These are phyloP conservation scores for Galago senegalensis DNA, from an alignment of 2,797 vertebrate species.

Conservation along the genomic window DNA sequence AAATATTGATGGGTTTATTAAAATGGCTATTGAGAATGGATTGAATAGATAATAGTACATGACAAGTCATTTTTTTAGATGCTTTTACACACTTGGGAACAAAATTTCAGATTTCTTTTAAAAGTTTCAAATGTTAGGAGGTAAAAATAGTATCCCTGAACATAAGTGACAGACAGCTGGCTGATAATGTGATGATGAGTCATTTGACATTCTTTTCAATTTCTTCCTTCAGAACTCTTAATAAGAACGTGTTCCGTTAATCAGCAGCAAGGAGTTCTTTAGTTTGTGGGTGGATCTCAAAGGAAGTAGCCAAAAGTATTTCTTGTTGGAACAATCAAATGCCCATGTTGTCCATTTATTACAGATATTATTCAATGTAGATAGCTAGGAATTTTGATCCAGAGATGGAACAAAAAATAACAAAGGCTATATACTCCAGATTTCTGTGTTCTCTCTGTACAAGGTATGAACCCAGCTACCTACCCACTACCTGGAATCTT, in stretches of 20 bases:
- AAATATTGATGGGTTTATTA: slow-evolving; percentile 47
- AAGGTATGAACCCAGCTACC: neutral
- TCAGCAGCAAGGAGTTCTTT: slow-evolving; percentile 39
- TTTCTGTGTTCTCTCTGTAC: neutral
- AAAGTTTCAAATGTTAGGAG: slow-evolving; percentile 74
- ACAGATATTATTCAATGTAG: neutral
- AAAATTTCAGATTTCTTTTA: slow-evolving; percentile 61
- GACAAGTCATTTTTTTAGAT: slow-evolving; percentile 20
- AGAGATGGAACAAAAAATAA: neutral
- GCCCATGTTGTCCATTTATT: neutral
- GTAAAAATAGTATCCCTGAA: slow-evolving; percentile 74
- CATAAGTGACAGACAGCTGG: slow-evolving; percentile 77
- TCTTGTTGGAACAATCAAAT: slow-evolving; percentile 24
- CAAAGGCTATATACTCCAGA: neutral
- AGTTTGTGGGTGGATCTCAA: slow-evolving; percentile 29
- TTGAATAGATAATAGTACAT: neutral
- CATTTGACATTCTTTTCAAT: slow-evolving; percentile 73
- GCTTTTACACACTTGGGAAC: slow-evolving; percentile 34
- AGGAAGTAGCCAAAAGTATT: slow-evolving; percentile 13
- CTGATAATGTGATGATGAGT: slow-evolving; percentile 72
- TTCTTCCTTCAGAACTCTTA: slow-evolving; percentile 62
- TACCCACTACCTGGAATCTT: neutral
- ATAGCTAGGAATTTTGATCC: neutral
- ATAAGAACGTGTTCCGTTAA: slow-evolving; percentile 50
- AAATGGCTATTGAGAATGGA: slow-evolving; percentile 11